Base-by-base conservation (phyloP, 1,140 invertebrate species). In the Copidosoma floridanum region DNA sequence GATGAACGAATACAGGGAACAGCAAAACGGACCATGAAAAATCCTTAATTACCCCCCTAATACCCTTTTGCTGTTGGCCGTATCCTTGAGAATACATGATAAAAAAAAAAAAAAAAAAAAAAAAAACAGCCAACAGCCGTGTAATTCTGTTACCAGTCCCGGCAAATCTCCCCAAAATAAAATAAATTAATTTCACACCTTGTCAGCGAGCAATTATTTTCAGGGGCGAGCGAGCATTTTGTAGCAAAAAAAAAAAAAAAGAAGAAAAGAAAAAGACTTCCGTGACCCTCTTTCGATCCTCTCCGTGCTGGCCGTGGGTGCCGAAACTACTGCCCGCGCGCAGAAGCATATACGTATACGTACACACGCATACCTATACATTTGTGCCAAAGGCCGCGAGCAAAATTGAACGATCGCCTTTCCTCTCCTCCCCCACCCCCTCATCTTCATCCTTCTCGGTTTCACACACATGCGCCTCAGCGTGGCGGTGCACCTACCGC, bases 141-240 rank as follows among this genome's bases (percentile, higher is more conserved):
- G 73, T 78, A 80, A 79, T 80, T 79, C 75, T 75, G 74, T 79
- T 77, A 76, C 72, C n/a, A n/a, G n/a, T n/a, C n/a, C n/a, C n/a
- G n/a, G n/a, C n/a, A n/a, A n/a, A 78, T 71, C 74, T 73, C 75
- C 72, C 74, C 66, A 72, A 75, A 81, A 81, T 81, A 77, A 78
- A 81, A 80, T 81, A 81, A 81, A 81, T 80, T 81, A 76, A 79
- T 80, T 81, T 81, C 77, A 81, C 77, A 77, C 71, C 77, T 77
- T 79, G 79, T 81, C 79, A 80, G 75, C 77, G 75, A 73, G 76
- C 76, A 80, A 79, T 80, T 80, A 78, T 77, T 78, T 74, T 78
- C 71, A 70, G 56, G 50, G 48, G 54, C 59, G 57, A 6, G 29
- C 29, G 29, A 0, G 29, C 55, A 47, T n/a, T n/a, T n/a, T n/a